A percentile compares a stretch with the other conserved stretches of the same genome.
Evolutionary conservation across 2,113 vertebrate genomes (phyloP).

Genomic region (Coreoperca whiteheadi): DNA sequence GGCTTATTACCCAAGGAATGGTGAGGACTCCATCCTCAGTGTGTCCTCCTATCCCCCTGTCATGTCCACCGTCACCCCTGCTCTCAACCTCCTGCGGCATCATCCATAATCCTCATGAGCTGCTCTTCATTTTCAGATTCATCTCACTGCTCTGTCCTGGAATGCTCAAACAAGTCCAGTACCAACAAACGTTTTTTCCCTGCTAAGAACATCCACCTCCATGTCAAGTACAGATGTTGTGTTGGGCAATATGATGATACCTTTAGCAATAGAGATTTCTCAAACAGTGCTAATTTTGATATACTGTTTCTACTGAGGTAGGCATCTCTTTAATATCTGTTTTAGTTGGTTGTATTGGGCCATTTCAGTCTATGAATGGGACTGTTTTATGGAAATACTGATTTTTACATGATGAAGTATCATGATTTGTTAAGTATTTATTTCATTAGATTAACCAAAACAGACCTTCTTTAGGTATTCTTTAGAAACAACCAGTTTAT

Average conservation of each 20-base stretch:
- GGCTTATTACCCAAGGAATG: slow-evolving; percentile 99
- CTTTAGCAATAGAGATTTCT: neutral
- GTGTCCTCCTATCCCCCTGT: slow-evolving; percentile 73
- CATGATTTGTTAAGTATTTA: neutral
- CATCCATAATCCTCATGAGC: slow-evolving; percentile 55
- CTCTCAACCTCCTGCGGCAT: slow-evolving; percentile 35
- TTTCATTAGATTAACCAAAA: neutral
- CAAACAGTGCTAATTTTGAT: neutral
- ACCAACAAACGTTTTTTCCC: slow-evolving; percentile 3
- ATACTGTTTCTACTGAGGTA: neutral
- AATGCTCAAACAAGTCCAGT: slow-evolving; percentile 22
- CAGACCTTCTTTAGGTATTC: neutral
- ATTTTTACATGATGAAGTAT: neutral
- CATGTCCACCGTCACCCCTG: slow-evolving; percentile 34
- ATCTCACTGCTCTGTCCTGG: slow-evolving; percentile 35
- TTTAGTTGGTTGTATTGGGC: neutral
- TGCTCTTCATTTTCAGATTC: slow-evolving; percentile 43
- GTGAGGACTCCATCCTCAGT: slow-evolving; percentile 92
- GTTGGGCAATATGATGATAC: slow-evolving; percentile 49
- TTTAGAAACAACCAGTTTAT: neutral
- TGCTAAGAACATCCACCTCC: slow-evolving; percentile 13
- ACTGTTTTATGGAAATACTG: neutral
- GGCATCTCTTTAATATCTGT: neutral
- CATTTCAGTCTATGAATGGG: neutral
- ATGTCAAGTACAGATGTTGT: slow-evolving; percentile 25